These are phyloP conservation scores for Spermophilus dauricus DNA, from an alignment of 2,113 vertebrate species.

Conservation along the genomic window DNA sequence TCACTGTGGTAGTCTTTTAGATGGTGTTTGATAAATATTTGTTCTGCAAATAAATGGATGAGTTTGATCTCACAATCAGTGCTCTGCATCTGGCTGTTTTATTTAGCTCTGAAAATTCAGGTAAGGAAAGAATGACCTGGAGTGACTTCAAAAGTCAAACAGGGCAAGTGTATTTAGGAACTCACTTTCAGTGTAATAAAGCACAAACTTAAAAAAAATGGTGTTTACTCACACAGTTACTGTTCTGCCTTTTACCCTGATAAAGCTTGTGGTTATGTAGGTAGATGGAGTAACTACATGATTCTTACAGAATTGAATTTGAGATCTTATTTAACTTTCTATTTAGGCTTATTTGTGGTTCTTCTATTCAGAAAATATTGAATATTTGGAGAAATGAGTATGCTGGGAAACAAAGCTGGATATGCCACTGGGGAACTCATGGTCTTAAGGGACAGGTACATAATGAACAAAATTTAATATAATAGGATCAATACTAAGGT, in stretches of 20 bases:
- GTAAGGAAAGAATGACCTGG: background rate
- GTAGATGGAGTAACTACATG: background rate
- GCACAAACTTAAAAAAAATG: background rate
- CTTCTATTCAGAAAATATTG: background rate
- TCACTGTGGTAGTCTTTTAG: background rate
- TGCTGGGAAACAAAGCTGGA: background rate
- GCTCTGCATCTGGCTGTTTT: conserved; percentile 7
- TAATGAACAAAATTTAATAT: background rate
- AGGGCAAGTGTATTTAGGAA: conserved; percentile 4
- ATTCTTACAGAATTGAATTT: background rate
- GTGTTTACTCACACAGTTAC: background rate
- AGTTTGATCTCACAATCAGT: background rate
- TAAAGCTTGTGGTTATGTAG: background rate
- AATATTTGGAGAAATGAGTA: background rate
- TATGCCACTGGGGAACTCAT: background rate
- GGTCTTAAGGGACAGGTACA: background rate
- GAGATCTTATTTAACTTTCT: background rate
- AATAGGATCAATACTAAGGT: background rate
- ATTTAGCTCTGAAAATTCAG: conserved; percentile 39
- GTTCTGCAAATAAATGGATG: background rate
- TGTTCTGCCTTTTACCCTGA: background rate
- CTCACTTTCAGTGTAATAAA: background rate
- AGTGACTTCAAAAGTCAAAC: conserved; percentile 33
- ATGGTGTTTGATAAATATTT: conserved; percentile 16
- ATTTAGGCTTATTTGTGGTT: background rate